Evolutionary conservation across 2,113 vertebrate genomes (phyloP).

Genomic region (Nyctereutes procyonoides): DNA sequence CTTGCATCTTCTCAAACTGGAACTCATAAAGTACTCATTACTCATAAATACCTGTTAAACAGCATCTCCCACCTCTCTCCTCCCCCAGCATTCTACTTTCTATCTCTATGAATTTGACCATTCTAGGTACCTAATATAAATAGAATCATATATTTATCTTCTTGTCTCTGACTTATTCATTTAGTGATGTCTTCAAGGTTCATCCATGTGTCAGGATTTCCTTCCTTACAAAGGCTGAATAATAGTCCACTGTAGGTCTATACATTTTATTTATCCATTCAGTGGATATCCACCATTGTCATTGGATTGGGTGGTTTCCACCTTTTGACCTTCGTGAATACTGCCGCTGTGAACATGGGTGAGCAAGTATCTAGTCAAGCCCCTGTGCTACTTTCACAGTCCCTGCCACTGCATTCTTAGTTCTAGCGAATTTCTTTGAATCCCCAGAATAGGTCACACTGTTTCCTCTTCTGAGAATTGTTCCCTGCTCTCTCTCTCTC

Average conservation of each 20-base stretch:
- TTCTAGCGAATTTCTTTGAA: not conserved
- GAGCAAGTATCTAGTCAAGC: not conserved
- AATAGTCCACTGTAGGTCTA: not conserved
- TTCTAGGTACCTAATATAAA: not conserved
- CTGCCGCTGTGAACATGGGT: not conserved
- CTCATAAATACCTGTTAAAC: not conserved
- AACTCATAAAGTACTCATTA: not conserved
- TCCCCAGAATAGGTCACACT: not conserved
- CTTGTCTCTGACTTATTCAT: not conserved
- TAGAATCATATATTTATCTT: not conserved
- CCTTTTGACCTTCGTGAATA: not conserved
- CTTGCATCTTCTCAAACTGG: not conserved
- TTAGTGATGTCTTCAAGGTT: not conserved
- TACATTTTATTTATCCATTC: not conserved
- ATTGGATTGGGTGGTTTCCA: not conserved
- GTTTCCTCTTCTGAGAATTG: not conserved
- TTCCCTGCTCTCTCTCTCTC: not conserved
- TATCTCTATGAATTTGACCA: not conserved
- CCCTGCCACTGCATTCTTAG: not conserved
- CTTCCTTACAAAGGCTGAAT: not conserved
- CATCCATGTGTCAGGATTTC: not conserved
- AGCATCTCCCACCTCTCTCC: not conserved
- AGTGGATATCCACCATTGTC: too few species aligned
- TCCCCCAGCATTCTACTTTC: not conserved
- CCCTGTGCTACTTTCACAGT: not conserved